Evolutionary conservation across 2,888 invertebrate species (phyloP), one percentile per base, ranked within the genome.

Genomic region (Allacma fusca): DNA sequence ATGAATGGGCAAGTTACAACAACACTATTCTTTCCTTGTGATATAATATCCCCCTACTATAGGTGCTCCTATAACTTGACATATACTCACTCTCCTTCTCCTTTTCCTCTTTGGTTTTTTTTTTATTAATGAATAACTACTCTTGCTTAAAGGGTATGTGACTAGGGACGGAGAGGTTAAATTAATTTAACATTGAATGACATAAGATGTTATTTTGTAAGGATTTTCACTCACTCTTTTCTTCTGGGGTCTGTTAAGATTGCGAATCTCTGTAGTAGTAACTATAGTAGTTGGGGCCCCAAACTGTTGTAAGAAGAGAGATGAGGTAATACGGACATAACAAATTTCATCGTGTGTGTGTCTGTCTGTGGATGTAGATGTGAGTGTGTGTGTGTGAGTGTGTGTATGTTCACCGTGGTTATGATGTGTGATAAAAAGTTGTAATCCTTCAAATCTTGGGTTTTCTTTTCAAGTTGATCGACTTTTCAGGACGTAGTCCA

Each of bases 131-230:
- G 34, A 34, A 34, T 34, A 34, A n/a, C 50, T 50, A 13, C 50
- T 50, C n/a, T 50, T 50, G n/a, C 50, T 50, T 50, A 50, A 50
- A 50, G 19, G 2, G n/a, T 50, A 50, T 16, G 19, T 50, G 2
- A 7, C 19, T 62, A 62, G 62, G 59, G n/a, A 23, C 4, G 24
- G 7, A 29, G 68, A 68, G 68, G 68, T 68, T 68, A 68, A 68
- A 68, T 19, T 68, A 68, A 68, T 68, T 68, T 68, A 68, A 29
- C 68, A 68, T 29, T 68, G 68, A 40, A 40, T 68, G 68, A 68
- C 68, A 68, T 68, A 68, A 68, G 68, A 68, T 29, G n/a, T 68
- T 34, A 34, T 34, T 34, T 67, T 23, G 62, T 26, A 62, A 62
- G 24, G 12, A 16, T 62, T 62, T 68, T 68, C 68, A 21, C 40